Evolutionary conservation across 1,140 invertebrate genomes (phyloP), one percentile per base, ranked within the genome.

Genomic region (Apis florea): DNA sequence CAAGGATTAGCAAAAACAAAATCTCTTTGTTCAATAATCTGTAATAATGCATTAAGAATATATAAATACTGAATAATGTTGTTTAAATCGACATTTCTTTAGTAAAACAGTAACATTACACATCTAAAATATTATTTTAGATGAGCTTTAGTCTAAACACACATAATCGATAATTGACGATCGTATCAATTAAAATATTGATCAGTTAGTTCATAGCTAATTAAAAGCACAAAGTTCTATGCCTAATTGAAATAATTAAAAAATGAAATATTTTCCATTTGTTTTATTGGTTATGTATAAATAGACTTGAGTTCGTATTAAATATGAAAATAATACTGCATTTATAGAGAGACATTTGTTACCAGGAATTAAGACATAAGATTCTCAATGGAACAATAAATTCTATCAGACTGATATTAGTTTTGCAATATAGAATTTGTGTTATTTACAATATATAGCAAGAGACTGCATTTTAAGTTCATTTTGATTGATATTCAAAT

Each of bases 401-500:
- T 84, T 78, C 76, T 66, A 78, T 82, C 76, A 86, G 85, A 86
- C 85, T 86, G 83, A 86, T 82, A 76, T 82, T 82, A 84, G 31
- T 82, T 81, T 82, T 70, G 53, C 40, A 56, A 76, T 71, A 17
- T 71, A 74, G 56, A 31, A 82, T 75, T 76, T 58, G 64, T 54
- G 31, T 75, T 84, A 71, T 59, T 47, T 82, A 47, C 59, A 77
- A 82, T 77, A 64, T 67, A 64, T n/a, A 53, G 26, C 71, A 53
- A 81, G 67, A 76, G 72, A 84, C 73, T 84, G 73, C 83, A 72
- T 77, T 75, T 66, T 82, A 59, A 69, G 61, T 82, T 67, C 71
- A 56, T 68, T 67, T 73, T 56, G 31, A 79, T 74, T 80, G 58
- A 80, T 83, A 61, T 80, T 81, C 63, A 24, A 75, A 58, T 26